Evolutionary conservation across 1,140 invertebrate species (phyloP).

Genomic region (Arctopsyche grandis): DNA sequence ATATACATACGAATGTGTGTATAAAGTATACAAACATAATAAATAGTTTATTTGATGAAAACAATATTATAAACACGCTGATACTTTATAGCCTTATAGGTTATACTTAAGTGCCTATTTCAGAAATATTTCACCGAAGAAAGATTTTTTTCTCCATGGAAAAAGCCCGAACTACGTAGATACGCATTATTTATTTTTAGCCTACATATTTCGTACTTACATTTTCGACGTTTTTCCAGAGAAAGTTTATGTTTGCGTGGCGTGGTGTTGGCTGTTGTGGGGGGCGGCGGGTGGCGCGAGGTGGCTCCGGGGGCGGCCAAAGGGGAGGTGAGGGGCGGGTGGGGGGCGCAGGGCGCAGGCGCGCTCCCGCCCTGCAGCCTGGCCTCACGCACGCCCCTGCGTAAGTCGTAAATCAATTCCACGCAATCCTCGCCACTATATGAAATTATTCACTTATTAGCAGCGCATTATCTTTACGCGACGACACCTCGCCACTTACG

Average conservation of each 20-base stretch:
- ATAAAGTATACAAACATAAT: too few species aligned
- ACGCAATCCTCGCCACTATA: constrained; percentile 30
- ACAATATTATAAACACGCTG: too few species aligned
- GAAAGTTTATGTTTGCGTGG: constrained; percentile 32
- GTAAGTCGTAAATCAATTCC: constrained; percentile 49
- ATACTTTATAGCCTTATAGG: too few species aligned
- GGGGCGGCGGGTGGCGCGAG: background rate
- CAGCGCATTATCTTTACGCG: constrained; percentile 24
- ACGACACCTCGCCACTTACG: background rate
- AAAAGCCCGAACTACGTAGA: background rate
- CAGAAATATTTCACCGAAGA: too few species aligned
- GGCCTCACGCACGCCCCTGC: constrained; percentile 37
- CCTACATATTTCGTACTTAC: too few species aligned
- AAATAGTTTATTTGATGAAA: too few species aligned
- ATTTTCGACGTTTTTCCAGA: constrained; percentile 10
- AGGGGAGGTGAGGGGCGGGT: background rate
- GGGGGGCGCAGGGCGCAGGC: background rate
- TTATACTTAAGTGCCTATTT: too few species aligned
- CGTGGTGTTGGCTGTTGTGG: background rate
- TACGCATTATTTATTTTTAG: too few species aligned
- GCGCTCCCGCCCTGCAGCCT: background rate
- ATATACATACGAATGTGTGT: too few species aligned
- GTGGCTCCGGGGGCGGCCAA: background rate
- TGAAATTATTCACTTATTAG: constrained; percentile 45
- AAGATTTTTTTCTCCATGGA: too few species aligned